A percentile compares a stretch with the other conserved stretches of the same genome.
phyloP scores from a whole-genome alignment of 92 coral and sea anemone species.

The Palythoa heliodiscus region DNA sequence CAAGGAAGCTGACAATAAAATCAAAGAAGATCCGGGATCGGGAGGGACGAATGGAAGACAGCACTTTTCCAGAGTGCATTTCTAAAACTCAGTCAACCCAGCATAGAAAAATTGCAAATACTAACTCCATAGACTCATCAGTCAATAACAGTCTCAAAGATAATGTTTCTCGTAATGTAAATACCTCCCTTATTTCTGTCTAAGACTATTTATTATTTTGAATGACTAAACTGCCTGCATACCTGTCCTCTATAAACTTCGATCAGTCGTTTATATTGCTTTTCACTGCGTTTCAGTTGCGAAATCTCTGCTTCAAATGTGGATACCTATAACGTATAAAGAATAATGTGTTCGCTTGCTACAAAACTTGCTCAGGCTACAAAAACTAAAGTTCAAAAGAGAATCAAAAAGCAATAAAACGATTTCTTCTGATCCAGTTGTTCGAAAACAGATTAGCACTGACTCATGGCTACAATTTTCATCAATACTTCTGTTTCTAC shows the following conservation, averaged over 20 bases:
- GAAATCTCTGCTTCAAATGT: conserved; percentile 72
- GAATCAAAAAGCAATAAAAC: not conserved
- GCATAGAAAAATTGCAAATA: too few species aligned
- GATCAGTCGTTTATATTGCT: conserved; percentile 62
- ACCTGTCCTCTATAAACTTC: conserved; percentile 85
- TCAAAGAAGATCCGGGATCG: too few species aligned
- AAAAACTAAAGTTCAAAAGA: not conserved
- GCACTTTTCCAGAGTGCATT: too few species aligned
- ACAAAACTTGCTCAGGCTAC: not conserved
- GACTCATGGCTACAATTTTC: too few species aligned
- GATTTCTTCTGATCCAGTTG: too few species aligned
- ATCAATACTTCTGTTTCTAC: too few species aligned
- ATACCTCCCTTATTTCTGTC: not conserved
- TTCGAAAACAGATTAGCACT: too few species aligned
- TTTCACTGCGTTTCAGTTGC: conserved; percentile 67
- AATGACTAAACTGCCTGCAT: conserved; percentile 38
- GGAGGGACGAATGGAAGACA: too few species aligned
- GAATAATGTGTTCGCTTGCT: not conserved
- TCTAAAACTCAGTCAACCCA: too few species aligned
- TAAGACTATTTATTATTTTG: not conserved
- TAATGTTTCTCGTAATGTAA: not conserved
- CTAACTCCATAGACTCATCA: not conserved
- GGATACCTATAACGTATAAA: conserved; percentile 58
- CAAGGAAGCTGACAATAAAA: too few species aligned
- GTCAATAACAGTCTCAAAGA: not conserved